A percentile compares a stretch with the other conserved stretches of the same genome.
Evolutionary conservation across 2,797 vertebrate genomes (phyloP).

Genomic region (Hippoglossus hippoglossus): DNA sequence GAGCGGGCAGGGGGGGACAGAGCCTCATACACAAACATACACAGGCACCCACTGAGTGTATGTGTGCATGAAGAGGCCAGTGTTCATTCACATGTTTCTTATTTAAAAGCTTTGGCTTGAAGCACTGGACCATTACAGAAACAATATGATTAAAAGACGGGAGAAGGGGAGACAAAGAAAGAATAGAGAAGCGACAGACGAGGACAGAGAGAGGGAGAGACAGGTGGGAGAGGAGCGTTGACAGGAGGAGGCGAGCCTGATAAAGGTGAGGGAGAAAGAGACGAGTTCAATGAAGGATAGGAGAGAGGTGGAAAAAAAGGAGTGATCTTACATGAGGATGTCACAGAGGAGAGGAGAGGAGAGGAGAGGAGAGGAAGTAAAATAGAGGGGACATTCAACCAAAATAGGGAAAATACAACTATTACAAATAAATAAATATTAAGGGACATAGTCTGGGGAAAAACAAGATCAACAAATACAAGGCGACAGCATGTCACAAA

Average conservation of each 20-base stretch:
- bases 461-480: too few species aligned
- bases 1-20: constrained; percentile 29
- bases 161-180: constrained; percentile 30
- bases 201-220: constrained; percentile 8
- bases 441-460: too few species aligned
- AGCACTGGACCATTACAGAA: constrained; percentile 75
- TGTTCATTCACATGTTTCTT: constrained; percentile 80
- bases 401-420: too few species aligned
- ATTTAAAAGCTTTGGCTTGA: constrained; percentile 77
- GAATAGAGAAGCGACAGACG: constrained; percentile 30
- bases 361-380: not conserved
- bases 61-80: constrained; percentile 54
- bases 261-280: constrained; percentile 37
- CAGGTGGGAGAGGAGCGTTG: constrained; percentile 36
- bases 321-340: constrained; percentile 27
- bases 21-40: constrained; percentile 55
- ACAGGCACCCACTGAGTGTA: constrained; percentile 36
- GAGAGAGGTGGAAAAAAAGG: constrained; percentile 29
- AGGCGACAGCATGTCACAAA: too few species aligned
- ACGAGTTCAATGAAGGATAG: constrained; percentile 48
- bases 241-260: constrained; percentile 23
- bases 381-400: too few species aligned
- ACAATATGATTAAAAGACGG: constrained; percentile 74
- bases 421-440: too few species aligned
- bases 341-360: constrained; percentile 19